Evolutionary conservation across 2,888 invertebrate species (phyloP), one percentile per base, ranked within the genome.

Genomic region (Orgyia antiqua): DNA sequence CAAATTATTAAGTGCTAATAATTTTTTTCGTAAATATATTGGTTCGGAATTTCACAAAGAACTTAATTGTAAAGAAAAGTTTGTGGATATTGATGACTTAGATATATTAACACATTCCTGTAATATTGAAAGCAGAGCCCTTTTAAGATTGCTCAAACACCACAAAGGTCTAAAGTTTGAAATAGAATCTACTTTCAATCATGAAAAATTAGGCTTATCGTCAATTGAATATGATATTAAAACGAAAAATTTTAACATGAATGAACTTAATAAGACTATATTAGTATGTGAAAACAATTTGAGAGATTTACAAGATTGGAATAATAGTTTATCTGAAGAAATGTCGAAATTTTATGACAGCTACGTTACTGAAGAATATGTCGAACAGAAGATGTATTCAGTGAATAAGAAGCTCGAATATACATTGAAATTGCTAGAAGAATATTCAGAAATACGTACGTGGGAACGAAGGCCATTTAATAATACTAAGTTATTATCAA

Each of bases 291-390:
- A 45, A n/a, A 24, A 29, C 6, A 43, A 39, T n/a, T 27, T 61
- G 2, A 29, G 31, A 1, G 36, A 57, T 10, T 33, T 67, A 15
- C 3, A n/a, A 1, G 2, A 23, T 3, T 27, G 55, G 9, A 53
- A 67, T 35, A 42, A 30, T 2, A 25, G 27, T 8, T 27, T 70
- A 13, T 18, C n/a, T 3, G 34, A 39, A 8, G 29, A 33, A 10
- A 50, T 68, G 44, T 11, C 20, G 0, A 27, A 30, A 13, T 73
- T 66, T 46, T 69, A 66, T 10, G 46, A 58, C 9, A 27, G 37
- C 0, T 24, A 44, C 28, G 54, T 58, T n/a, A 39, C 65, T 4
- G 31, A 45, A 2, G 73, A 72, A 43, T 75, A 70, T 28, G 30
- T 68, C 2, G 29, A 44, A 15, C 56, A 47, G 12, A 64, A 58